Evolutionary conservation across 2,113 vertebrate species (phyloP).

Genomic region (Sula dactylatra): DNA sequence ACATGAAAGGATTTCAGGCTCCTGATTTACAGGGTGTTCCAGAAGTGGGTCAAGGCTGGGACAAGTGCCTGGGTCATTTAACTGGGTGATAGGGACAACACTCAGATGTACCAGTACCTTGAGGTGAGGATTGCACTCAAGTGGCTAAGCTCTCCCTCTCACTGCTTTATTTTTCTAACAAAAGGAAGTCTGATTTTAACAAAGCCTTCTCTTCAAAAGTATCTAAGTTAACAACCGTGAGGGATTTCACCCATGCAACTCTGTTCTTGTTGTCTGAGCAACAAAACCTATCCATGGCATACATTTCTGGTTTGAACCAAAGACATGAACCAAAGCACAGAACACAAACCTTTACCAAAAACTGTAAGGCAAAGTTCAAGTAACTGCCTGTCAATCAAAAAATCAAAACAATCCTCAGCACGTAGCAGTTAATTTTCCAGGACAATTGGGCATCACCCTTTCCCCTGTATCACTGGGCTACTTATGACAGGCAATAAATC

Average conservation of each 20-base stretch:
- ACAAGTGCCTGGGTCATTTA: conserved; percentile 20
- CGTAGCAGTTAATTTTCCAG: neutral
- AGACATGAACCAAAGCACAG: neutral
- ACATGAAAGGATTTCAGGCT: conserved; percentile 32
- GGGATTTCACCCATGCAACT: neutral
- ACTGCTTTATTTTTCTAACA: neutral
- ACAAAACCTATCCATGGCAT: neutral
- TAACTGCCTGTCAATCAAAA: neutral
- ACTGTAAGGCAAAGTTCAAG: neutral
- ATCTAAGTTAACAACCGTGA: neutral
- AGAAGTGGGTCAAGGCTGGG: conserved; percentile 41
- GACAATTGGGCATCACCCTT: neutral
- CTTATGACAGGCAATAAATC: neutral
- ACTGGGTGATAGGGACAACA: neutral
- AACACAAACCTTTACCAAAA: neutral
- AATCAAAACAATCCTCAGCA: neutral
- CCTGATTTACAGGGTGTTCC: conserved; percentile 7
- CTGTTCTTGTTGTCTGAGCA: neutral
- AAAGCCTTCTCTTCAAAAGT: neutral
- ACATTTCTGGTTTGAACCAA: neutral
- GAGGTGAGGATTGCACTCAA: neutral
- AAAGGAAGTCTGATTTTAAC: conserved; percentile 6
- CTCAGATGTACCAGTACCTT: neutral
- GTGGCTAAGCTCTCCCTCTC: neutral
- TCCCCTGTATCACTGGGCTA: neutral